Conservation (phyloP, 2,113 vertebrate species). For the Prunella himalayana region DNA sequence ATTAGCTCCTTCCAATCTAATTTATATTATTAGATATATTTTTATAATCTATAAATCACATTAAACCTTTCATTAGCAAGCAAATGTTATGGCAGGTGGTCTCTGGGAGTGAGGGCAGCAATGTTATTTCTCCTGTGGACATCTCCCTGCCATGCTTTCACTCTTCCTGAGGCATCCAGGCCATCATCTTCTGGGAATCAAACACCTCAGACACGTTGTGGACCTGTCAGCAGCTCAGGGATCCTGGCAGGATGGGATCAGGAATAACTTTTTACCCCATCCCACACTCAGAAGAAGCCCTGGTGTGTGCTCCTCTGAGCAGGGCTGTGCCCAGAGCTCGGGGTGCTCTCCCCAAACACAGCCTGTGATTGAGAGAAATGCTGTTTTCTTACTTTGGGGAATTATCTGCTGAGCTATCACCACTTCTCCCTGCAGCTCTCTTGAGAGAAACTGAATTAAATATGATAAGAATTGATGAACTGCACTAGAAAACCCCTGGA, state of each 20-base stretch:
- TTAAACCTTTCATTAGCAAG: neutral
- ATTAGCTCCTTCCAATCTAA: neutral
- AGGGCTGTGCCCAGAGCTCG: neutral
- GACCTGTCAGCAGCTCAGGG: neutral
- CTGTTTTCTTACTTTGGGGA: neutral
- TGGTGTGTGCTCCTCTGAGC: neutral
- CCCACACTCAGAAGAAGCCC: neutral
- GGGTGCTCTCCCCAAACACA: neutral
- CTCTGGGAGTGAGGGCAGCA: neutral
- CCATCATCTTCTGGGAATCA: neutral
- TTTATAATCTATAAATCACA: neutral
- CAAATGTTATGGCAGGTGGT: neutral
- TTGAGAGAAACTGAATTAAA: slow-evolving; percentile 14
- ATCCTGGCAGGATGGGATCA: neutral
- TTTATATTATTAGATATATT: neutral
- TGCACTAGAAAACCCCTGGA: neutral
- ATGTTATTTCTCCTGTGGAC: neutral
- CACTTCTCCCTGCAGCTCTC: neutral
- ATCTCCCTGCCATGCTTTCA: neutral
- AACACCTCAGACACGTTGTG: rapidly evolving
- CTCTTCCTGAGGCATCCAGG: neutral
- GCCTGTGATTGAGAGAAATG: neutral
- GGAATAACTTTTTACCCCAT: neutral
- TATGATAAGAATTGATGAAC: slow-evolving; percentile 32
- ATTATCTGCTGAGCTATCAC: neutral